A percentile compares a stretch with the other conserved stretches of the same genome.
phyloP scores from a whole-genome alignment of 2,888 invertebrate genomes.

The Leistus spinibarbis region DNA sequence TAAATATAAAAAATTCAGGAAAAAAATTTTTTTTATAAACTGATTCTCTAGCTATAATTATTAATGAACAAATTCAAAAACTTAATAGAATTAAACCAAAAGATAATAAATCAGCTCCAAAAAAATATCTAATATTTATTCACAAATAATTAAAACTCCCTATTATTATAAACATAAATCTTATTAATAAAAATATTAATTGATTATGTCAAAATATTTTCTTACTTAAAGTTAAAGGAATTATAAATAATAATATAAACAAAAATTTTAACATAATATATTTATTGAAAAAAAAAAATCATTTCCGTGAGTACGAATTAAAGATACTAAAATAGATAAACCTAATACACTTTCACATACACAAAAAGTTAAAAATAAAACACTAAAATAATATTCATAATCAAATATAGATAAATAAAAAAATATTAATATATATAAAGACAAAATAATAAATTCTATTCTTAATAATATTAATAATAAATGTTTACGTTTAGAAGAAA shows the following conservation, averaged over 20 bases:
- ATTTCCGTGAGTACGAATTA: slow-evolving; percentile 67
- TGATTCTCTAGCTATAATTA: slow-evolving; percentile 63
- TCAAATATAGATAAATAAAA: slow-evolving; percentile 58
- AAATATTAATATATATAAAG: slow-evolving; percentile 61
- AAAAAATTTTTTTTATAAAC: slow-evolving; percentile 59
- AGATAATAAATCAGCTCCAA: slow-evolving; percentile 60
- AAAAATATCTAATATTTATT: slow-evolving; percentile 55
- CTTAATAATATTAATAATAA: slow-evolving; percentile 65
- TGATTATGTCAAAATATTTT: slow-evolving; percentile 62
- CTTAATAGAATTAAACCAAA: slow-evolving; percentile 63
- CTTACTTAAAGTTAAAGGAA: slow-evolving; percentile 60
- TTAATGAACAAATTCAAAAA: slow-evolving; percentile 64
- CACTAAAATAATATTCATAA: slow-evolving; percentile 63
- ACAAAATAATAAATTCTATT: slow-evolving; percentile 66
- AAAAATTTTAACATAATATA: slow-evolving; percentile 64
- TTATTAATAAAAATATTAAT: slow-evolving; percentile 59
- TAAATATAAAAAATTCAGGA: slow-evolving; percentile 61
- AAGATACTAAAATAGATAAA: slow-evolving; percentile 65
- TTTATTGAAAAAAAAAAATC: slow-evolving; percentile 66
- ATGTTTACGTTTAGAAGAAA: slow-evolving; percentile 64
- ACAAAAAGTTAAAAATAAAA: slow-evolving; percentile 67
- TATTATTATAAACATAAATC: slow-evolving; percentile 59
- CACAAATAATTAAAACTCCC: slow-evolving; percentile 53
- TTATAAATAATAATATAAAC: slow-evolving; percentile 58
- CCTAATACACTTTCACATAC: slow-evolving; percentile 72